Conservation (phyloP, 2,888 invertebrate species). For the Synanthedon tipuliformis region DNA sequence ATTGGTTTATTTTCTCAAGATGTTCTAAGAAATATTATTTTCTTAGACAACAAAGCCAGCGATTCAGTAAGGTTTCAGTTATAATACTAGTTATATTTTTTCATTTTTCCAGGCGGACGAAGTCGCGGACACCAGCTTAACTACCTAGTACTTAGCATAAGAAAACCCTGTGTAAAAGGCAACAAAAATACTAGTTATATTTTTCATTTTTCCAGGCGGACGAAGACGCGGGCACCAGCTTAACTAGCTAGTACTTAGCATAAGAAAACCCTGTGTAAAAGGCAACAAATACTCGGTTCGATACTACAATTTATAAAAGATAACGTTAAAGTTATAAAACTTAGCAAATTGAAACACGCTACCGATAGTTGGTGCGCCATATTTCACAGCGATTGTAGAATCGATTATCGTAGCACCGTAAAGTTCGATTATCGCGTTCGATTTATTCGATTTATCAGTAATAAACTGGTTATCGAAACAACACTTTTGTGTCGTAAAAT, state of each 20-base stretch:
- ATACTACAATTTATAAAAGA: neutral
- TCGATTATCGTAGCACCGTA: conserved; percentile 30
- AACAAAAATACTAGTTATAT: too few relatives aligned
- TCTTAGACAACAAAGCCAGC: too few relatives aligned
- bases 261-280: too few relatives aligned
- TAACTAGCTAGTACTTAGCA: too few relatives aligned
- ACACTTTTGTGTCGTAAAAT: conserved; percentile 25
- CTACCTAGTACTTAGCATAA: too few relatives aligned
- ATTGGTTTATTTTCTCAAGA: conserved; percentile 2
- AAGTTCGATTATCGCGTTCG: conserved; percentile 7
- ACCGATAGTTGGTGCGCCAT: conserved; percentile 2
- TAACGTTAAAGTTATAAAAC: neutral
- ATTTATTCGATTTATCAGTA: conserved; percentile 13
- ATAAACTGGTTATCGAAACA: conserved; percentile 29
- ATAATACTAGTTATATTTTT: too few relatives aligned
- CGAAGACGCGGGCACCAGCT: too few relatives aligned
- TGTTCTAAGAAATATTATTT: neutral
- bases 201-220: too few relatives aligned
- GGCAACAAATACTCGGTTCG: neutral
- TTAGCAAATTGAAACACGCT: neutral
- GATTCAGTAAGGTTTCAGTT: too few relatives aligned
- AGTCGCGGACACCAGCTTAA: too few relatives aligned
- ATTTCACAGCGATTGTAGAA: conserved; percentile 21
- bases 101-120: too few relatives aligned
- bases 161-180: too few relatives aligned